Evolutionary conservation across 2,888 invertebrate genomes (phyloP).

Genomic region (Agrotis exclamationis): DNA sequence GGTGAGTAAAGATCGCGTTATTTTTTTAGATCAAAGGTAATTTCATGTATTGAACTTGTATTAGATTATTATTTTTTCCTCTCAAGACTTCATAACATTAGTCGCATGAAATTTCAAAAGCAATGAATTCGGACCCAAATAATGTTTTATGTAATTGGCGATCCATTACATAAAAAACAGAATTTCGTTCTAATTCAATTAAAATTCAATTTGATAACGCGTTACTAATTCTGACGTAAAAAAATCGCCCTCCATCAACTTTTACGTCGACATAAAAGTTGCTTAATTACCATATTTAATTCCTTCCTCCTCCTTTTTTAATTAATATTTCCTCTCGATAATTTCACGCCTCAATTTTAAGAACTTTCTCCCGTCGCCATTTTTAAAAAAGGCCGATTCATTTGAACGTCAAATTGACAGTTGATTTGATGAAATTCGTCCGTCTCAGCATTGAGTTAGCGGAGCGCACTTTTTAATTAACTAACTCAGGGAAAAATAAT

Average conservation of each 20-base stretch:
- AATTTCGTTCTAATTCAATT: neutral
- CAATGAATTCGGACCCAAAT: neutral
- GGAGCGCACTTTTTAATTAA: conserved; percentile 45
- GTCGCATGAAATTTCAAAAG: neutral
- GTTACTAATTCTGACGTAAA: neutral
- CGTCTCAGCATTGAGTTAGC: conserved; percentile 23
- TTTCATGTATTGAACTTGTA: neutral
- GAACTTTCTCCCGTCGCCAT: conserved; percentile 44
- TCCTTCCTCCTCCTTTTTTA: conserved; percentile 28
- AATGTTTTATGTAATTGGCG: neutral
- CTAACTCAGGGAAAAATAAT: conserved; percentile 15
- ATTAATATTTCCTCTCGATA: conserved; percentile 53
- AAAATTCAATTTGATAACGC: conserved; percentile 13
- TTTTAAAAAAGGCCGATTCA: conserved; percentile 58
- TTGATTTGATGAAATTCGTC: conserved; percentile 41
- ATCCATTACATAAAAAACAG: neutral
- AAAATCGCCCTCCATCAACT: conserved; percentile 18
- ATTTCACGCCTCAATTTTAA: conserved; percentile 42
- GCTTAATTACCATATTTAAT: conserved; percentile 50
- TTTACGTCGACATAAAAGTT: conserved; percentile 38
- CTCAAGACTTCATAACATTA: neutral
- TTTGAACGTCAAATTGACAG: conserved; percentile 54
- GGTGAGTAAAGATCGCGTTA: neutral
- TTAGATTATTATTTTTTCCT: neutral
- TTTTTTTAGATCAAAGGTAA: neutral